These are phyloP conservation scores for Peromyscus californicus DNA, from an alignment of 2,113 vertebrate genomes.

Conservation along the genomic window DNA sequence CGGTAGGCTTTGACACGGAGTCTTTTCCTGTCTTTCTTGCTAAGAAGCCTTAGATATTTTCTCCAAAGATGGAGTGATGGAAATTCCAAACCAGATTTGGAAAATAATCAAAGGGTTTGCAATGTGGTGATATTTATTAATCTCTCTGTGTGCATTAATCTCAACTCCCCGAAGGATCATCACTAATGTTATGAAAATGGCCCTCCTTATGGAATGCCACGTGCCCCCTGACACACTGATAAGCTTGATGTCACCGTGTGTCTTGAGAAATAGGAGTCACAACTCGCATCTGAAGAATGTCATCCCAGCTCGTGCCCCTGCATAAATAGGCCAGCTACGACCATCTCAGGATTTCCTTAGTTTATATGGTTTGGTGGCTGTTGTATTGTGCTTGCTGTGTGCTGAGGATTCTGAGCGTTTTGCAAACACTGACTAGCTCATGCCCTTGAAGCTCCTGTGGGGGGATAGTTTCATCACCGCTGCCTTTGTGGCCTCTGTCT, in stretches of 20 bases:
- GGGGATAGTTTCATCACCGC: neutral
- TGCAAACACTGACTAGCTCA: neutral
- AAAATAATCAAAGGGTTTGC: neutral
- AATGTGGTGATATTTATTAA: neutral
- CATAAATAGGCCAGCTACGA: neutral
- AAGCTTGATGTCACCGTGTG: neutral
- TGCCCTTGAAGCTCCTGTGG: neutral
- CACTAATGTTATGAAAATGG: neutral
- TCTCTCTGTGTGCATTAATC: neutral
- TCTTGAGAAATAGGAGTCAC: neutral
- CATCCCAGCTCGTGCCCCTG: neutral
- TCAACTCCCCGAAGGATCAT: neutral
- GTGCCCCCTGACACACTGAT: neutral
- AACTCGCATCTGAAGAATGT: neutral
- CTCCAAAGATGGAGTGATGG: neutral
- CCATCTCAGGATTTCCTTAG: neutral
- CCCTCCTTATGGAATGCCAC: neutral
- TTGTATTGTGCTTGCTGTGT: neutral
- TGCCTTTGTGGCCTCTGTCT: neutral
- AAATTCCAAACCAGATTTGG: neutral
- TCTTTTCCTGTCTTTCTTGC: neutral
- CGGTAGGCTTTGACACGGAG: neutral
- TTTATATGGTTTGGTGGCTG: neutral
- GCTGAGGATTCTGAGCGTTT: neutral
- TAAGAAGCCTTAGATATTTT: neutral